Evolutionary conservation across 2,113 vertebrate genomes (phyloP).

Genomic region (Lagenorhynchus albirostris): DNA sequence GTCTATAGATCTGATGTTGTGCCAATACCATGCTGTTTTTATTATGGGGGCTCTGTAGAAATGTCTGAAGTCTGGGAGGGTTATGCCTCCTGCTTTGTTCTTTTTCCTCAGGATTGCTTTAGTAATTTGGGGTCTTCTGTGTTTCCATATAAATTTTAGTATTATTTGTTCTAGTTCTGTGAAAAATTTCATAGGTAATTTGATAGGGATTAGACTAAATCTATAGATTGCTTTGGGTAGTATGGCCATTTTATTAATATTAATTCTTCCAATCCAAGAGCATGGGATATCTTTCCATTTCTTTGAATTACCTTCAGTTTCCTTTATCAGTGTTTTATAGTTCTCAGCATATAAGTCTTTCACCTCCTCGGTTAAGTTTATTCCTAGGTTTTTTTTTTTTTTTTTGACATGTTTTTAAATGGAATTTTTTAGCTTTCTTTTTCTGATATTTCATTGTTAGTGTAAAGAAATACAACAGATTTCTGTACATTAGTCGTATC

Average conservation of each 20-base stretch:
- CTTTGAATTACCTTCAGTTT: neutral
- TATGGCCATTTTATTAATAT: neutral
- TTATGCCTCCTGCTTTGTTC: neutral
- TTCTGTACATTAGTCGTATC: neutral
- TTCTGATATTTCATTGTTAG: neutral
- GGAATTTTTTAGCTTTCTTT: neutral
- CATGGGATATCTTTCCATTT: neutral
- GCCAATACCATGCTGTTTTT: neutral
- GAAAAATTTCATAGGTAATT: neutral
- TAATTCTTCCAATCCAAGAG: neutral
- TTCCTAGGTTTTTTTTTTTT: neutral
- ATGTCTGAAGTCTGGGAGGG: neutral
- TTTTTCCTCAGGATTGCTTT: neutral
- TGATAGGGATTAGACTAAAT: neutral
- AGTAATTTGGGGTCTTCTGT: neutral
- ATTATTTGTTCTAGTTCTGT: neutral
- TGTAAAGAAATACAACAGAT: neutral
- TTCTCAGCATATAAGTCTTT: neutral
- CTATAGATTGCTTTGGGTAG: neutral
- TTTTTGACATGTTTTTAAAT: neutral
- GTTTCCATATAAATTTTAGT: neutral
- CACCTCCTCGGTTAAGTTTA: neutral
- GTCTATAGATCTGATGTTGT: neutral
- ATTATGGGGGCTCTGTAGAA: neutral
- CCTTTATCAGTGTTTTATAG: neutral